These are phyloP conservation scores for Mus spicilegus DNA, from an alignment of 2,113 vertebrate species.

Conservation along the genomic window DNA sequence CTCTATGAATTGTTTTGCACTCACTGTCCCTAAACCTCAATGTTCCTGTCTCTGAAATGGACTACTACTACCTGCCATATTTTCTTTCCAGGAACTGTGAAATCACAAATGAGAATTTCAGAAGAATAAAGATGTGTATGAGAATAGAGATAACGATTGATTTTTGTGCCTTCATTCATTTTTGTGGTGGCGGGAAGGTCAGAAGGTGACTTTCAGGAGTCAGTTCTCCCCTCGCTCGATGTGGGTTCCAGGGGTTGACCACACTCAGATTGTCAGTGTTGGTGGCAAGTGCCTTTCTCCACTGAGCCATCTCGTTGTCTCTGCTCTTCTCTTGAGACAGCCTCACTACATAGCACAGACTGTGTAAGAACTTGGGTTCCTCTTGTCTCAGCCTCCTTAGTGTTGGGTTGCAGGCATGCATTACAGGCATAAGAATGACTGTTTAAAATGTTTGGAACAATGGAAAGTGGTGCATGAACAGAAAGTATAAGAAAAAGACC, in stretches of 20 bases:
- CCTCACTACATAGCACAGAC: neutral
- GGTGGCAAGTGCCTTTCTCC: neutral
- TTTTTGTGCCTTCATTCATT: neutral
- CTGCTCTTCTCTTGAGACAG: neutral
- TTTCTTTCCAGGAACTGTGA: slow-evolving; percentile 45
- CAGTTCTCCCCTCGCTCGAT: neutral
- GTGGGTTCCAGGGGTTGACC: neutral
- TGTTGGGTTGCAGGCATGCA: neutral
- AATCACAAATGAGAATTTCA: neutral
- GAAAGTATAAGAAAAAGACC: neutral
- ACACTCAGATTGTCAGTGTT: neutral
- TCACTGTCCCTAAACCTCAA: neutral
- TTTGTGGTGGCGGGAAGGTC: neutral
- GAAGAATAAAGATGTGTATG: neutral
- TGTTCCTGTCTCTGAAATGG: slow-evolving; percentile 15
- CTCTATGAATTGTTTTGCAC: neutral
- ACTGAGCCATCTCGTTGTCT: neutral
- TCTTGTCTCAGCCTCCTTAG: neutral
- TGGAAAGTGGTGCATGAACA: neutral
- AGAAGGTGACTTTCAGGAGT: neutral
- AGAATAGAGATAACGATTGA: neutral
- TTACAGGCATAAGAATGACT: neutral
- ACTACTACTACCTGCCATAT: neutral
- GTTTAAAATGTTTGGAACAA: neutral
- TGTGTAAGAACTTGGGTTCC: neutral